Evolutionary conservation across 2,888 invertebrate species (phyloP), one percentile per base, ranked within the genome.

Genomic region (Junonia oenone): DNA sequence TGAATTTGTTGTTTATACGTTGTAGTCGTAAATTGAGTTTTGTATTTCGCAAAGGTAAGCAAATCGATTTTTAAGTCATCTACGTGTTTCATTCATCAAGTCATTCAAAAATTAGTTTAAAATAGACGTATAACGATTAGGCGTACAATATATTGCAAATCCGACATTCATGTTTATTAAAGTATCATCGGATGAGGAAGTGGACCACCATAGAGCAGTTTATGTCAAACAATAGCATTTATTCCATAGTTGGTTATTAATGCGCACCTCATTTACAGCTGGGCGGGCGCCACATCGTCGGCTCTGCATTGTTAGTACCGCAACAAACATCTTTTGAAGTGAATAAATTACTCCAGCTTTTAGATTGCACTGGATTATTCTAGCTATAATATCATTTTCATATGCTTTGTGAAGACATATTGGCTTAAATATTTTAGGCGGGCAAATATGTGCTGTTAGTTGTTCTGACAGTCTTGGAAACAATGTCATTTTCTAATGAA

Each of bases 151-250:
- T 13, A 26, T 13, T 43, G 11, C 8, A 81, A 80, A 78, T 77
- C 77, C 75, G 72, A 71, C 68, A 72, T 63, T 74, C 70, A 73
- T 70, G 71, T 22, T 43, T 43, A 43, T 43, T 6, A 43, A 43
- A 13, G n/a, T 31, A 19, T 22, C 13, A 9, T 71, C 74, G 73
- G 72, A 71, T 69, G 73, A 72, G 68, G 72, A 65, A 73, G 73
- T 65, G 73, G 79, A 81, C 84, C 85, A 81, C 79, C 77, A 87
- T 86, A 86, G 86, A 86, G 83, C 80, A 78, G 71, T 89, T 87
- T 87, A 87, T 83, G 83, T 79, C 83, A 82, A 84, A 87, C 86
- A 87, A 88, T 87, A 88, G 86, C 86, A 87, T 87, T 86, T 85
- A 88, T 86, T 81, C 80, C 83, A 80, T 83, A 83, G 83, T 84